Evolutionary conservation across 2,797 vertebrate species (phyloP).

Genomic region (Pangasius krempfi): DNA sequence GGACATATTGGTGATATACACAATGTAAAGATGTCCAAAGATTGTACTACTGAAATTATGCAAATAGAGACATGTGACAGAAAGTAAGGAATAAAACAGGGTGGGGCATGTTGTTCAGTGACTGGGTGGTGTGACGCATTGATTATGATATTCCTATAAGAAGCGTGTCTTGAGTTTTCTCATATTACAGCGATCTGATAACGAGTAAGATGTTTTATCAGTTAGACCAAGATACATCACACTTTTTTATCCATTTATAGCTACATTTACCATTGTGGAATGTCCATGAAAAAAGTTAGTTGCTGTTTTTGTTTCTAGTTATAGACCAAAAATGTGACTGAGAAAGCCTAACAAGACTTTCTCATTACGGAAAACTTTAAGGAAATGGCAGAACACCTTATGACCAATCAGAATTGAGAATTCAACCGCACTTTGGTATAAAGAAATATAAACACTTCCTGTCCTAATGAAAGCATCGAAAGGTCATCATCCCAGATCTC

Average conservation of each 20-base stretch:
- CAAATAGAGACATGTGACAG: too few relatives aligned
- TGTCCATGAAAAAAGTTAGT: neutral
- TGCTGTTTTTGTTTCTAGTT: too few relatives aligned
- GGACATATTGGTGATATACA: too few relatives aligned
- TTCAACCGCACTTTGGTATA: neutral
- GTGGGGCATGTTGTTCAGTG: neutral
- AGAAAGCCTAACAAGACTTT: neutral
- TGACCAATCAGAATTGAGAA: neutral
- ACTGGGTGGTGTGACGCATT: neutral
- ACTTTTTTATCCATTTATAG: neutral
- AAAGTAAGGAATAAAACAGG: neutral
- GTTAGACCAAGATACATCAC: neutral
- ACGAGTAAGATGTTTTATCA: neutral
- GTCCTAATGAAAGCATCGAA: slow-evolving; percentile 51
- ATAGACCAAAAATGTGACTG: too few relatives aligned
- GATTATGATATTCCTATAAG: neutral
- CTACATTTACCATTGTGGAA: neutral
- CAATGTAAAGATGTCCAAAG: too few relatives aligned
- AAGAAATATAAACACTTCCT: slow-evolving; percentile 39
- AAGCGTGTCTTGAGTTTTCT: neutral
- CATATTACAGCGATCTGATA: neutral
- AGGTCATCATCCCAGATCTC: slow-evolving; percentile 57
- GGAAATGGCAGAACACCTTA: neutral
- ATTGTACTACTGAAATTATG: too few relatives aligned
- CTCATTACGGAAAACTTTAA: neutral